A percentile compares a stretch with the other conserved stretches of the same genome.
phyloP scores from a whole-genome alignment of 2,888 invertebrate genomes.

The Caenorhabditis sp. region DNA sequence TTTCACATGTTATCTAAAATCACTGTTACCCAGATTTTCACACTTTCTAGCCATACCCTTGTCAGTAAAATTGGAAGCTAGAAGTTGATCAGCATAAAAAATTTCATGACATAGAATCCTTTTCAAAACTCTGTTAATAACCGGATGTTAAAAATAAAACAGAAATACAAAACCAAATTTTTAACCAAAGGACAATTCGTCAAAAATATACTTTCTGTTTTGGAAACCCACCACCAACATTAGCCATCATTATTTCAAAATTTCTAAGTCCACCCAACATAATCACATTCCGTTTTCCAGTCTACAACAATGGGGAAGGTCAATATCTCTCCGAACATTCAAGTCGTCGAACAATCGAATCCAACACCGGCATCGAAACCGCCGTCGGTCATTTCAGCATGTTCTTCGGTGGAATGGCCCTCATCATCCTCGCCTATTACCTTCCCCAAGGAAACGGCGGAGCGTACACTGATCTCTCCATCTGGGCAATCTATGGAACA shows the following conservation, averaged over 20 bases:
- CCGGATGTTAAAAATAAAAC: too few species aligned
- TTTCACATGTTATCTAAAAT: too few species aligned
- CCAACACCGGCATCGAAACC: slow-evolving; percentile 52
- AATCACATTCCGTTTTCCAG: slow-evolving; percentile 8
- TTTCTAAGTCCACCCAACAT: background rate
- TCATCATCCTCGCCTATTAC: slow-evolving; percentile 36
- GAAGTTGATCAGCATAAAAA: too few species aligned
- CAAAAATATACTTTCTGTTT: too few species aligned
- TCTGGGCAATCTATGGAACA: slow-evolving; percentile 39
- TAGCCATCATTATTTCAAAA: background rate
- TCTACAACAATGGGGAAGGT: slow-evolving; percentile 53
- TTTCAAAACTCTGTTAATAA: too few species aligned
- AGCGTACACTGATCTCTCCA: slow-evolving; percentile 38
- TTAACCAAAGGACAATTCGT: too few species aligned
- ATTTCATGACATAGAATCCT: too few species aligned
- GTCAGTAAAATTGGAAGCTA: too few species aligned
- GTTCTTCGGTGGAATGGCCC: slow-evolving; percentile 52
- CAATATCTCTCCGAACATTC: slow-evolving; percentile 52
- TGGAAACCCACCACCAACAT: too few species aligned
- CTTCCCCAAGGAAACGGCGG: slow-evolving; percentile 29
- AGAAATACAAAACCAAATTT: too few species aligned
- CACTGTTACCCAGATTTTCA: too few species aligned
- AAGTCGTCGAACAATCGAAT: slow-evolving; percentile 48
- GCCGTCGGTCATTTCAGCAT: slow-evolving; percentile 51
- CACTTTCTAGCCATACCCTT: too few species aligned